phyloP scores from a whole-genome alignment of 2,113 vertebrate genomes.

The Vicugna pacos region DNA sequence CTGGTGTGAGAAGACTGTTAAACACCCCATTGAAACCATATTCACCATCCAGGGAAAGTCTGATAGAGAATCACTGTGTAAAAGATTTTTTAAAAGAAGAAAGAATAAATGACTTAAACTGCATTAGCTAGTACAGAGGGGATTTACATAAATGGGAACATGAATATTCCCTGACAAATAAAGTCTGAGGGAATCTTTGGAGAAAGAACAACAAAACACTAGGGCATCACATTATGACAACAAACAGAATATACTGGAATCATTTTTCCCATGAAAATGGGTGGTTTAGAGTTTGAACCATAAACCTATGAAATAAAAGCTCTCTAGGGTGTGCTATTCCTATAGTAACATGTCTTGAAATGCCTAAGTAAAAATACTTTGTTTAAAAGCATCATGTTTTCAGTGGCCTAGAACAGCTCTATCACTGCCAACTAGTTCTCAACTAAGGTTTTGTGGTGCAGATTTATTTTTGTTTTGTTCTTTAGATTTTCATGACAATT shows the following conservation, averaged over 20 bases:
- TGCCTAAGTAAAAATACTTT: slow-evolving; percentile 5
- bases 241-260: neutral
- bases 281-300: slow-evolving; percentile 33
- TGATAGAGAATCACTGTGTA: slow-evolving; percentile 39
- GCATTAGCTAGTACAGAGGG: slow-evolving; percentile 23
- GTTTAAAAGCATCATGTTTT: slow-evolving; percentile 36
- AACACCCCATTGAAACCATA: slow-evolving; percentile 46
- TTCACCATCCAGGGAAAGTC: neutral
- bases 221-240: neutral
- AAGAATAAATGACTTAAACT: neutral
- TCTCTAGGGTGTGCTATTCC: neutral
- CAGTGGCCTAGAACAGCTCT: neutral
- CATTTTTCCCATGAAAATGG: slow-evolving; percentile 58
- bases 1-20: slow-evolving; percentile 16
- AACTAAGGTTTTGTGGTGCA: neutral
- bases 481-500: neutral
- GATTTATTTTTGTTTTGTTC: neutral
- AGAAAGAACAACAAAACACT: neutral
- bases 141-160: slow-evolving; percentile 59
- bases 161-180: neutral
- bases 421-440: neutral
- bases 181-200: slow-evolving; percentile 13
- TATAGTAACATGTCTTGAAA: slow-evolving; percentile 19
- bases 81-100: slow-evolving; percentile 34
- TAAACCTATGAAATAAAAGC: slow-evolving; percentile 37